Conservation (phyloP, 2,797 vertebrate species). For the Macroramphosus scolopax region DNA sequence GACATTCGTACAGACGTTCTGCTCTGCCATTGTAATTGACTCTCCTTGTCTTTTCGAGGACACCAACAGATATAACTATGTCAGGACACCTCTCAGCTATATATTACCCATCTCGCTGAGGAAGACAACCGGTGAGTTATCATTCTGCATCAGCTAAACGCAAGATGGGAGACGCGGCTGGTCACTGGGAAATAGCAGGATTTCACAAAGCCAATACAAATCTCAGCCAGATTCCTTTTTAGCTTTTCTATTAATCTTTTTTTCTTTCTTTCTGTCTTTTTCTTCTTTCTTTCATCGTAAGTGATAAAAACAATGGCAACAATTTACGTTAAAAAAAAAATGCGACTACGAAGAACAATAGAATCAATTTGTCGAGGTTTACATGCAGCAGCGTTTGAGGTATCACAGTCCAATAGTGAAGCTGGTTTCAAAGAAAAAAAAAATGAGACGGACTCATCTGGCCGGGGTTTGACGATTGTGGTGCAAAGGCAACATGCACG, state of each 20-base stretch:
- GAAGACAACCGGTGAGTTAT: slow-evolving; percentile 91
- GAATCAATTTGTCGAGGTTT: too few relatives aligned
- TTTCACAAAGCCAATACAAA: slow-evolving; percentile 59
- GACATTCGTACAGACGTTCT: slow-evolving; percentile 78
- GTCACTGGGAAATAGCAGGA: slow-evolving; percentile 52
- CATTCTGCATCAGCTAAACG: slow-evolving; percentile 78
- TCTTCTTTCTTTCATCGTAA: neutral
- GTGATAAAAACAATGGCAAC: slow-evolving; percentile 19
- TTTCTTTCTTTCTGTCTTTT: neutral
- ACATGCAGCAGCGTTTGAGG: slow-evolving; percentile 23
- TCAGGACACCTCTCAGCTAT: slow-evolving; percentile 87
- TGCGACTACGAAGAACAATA: too few relatives aligned
- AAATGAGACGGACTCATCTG: slow-evolving; percentile 59
- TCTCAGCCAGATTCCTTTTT: slow-evolving; percentile 47
- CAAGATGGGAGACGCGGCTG: slow-evolving; percentile 54
- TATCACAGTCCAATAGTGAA: slow-evolving; percentile 48
- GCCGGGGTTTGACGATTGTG: slow-evolving; percentile 84
- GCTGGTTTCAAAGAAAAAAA: slow-evolving; percentile 44
- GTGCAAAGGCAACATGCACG: slow-evolving; percentile 82
- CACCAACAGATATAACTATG: slow-evolving; percentile 87
- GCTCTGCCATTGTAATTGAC: slow-evolving; percentile 83
- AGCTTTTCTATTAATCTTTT: slow-evolving; percentile 10
- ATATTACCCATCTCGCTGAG: slow-evolving; percentile 84
- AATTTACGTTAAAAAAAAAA: slow-evolving; percentile 27
- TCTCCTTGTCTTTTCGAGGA: slow-evolving; percentile 90